Evolutionary conservation across 2,113 vertebrate genomes (phyloP).

Genomic region (Rhinopomastus cyanomelas): DNA sequence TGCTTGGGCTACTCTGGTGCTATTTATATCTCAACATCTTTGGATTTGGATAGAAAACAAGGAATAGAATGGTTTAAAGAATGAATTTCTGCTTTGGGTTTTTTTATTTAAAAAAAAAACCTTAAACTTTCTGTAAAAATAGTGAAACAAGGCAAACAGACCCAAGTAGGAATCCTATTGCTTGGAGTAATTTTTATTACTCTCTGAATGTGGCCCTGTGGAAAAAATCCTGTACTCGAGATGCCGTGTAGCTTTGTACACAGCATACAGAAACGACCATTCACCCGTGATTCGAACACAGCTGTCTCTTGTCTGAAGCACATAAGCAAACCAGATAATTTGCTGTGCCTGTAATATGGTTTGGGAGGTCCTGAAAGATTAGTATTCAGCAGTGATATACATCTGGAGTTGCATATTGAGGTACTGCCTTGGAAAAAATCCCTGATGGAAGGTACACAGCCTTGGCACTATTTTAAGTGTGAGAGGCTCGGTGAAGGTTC

Average conservation of each 20-base stretch:
- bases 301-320: background rate
- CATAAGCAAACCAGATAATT: background rate
- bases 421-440: background rate
- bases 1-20: background rate
- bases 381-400: background rate
- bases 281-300: accelerated
- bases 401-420: background rate
- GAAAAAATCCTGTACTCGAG: background rate
- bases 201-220: background rate
- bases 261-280: background rate
- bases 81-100: background rate
- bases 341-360: accelerated
- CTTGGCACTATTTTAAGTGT: background rate
- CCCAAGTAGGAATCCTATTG: accelerated
- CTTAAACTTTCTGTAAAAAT: background rate
- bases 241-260: background rate
- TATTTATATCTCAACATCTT: conserved; percentile 19
- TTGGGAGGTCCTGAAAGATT: background rate
- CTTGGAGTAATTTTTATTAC: background rate
- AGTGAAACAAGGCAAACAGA: background rate
- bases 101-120: background rate
- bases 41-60: background rate
- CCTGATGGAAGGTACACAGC: background rate
- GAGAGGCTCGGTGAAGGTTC: background rate
- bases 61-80: background rate